Evolutionary conservation across 2,888 invertebrate species (phyloP).

Genomic region (Ichneumoninae sp.): DNA sequence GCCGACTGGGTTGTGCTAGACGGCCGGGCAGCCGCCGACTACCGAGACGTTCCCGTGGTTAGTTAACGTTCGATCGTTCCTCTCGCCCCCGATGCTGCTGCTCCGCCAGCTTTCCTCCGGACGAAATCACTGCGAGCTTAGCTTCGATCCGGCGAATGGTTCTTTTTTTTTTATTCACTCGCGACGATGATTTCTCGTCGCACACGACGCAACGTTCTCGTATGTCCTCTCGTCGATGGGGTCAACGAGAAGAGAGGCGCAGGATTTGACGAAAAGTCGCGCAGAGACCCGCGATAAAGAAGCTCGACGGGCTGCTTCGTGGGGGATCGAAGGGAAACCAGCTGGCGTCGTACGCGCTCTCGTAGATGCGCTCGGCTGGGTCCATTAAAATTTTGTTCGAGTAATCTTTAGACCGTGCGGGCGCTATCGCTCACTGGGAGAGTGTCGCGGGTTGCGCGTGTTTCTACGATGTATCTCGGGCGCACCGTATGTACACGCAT

Average conservation of each 20-base stretch:
- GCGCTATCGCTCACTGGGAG: not conserved
- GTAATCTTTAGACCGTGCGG: not conserved
- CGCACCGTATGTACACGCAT: conserved; percentile 22
- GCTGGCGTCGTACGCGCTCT: conserved; percentile 9
- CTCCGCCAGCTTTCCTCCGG: not conserved
- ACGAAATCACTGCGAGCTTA: conserved; percentile 4
- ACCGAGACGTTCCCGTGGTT: conserved; percentile 33
- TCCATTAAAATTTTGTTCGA: not conserved
- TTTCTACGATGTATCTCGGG: not conserved
- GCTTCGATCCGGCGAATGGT: not conserved
- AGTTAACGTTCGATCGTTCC: conserved; percentile 60
- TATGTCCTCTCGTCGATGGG: not conserved
- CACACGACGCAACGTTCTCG: not conserved
- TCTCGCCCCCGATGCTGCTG: conserved; percentile 45
- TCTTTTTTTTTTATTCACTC: not conserved
- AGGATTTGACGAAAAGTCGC: conserved; percentile 48
- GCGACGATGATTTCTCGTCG: not conserved
- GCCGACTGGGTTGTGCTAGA: conserved; percentile 58
- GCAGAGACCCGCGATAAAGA: conserved; percentile 30
- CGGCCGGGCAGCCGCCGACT: conserved; percentile 55
- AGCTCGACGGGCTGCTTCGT: not conserved
- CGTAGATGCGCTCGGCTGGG: not conserved
- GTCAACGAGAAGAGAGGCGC: conserved; percentile 49
- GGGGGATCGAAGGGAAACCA: not conserved
- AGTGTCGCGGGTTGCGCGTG: not conserved